These are phyloP conservation scores for Lamellibrachia satsuma DNA, from an alignment of 2,888 invertebrate genomes.

Conservation along the genomic window DNA sequence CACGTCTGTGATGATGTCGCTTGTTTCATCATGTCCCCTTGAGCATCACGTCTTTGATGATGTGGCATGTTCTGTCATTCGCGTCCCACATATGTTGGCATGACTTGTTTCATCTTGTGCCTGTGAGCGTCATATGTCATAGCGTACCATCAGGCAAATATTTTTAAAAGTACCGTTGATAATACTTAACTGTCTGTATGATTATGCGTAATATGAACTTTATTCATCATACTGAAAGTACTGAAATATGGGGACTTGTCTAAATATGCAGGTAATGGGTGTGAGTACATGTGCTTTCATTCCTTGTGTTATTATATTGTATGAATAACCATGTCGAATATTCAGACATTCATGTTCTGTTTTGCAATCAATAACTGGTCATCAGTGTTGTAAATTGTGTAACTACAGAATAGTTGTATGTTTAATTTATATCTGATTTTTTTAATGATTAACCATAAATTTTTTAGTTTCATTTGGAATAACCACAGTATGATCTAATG, in stretches of 20 bases:
- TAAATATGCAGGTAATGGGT: not conserved
- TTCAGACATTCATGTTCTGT: not conserved
- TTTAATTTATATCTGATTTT: constrained; percentile 5
- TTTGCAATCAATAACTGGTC: not conserved
- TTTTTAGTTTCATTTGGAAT: not conserved
- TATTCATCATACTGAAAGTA: not conserved
- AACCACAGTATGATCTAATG: not conserved
- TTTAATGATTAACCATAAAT: not conserved
- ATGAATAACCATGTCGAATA: not conserved
- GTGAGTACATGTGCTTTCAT: not conserved
- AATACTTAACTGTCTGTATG: not conserved
- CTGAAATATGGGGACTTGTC: not conserved
- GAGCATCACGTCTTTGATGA: not conserved
- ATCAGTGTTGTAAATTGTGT: not conserved
- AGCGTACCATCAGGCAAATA: no score
- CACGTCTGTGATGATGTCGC: not conserved
- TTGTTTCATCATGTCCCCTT: not conserved
- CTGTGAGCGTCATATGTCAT: not conserved
- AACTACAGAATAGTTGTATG: not conserved
- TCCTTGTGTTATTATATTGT: not conserved
- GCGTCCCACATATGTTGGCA: not conserved
- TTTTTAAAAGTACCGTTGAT: not conserved
- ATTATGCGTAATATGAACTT: not conserved
- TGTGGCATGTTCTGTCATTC: not conserved
- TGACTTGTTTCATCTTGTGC: not conserved